phyloP scores from a whole-genome alignment of 2,113 vertebrate genomes.

The Poicephalus gulielmi region DNA sequence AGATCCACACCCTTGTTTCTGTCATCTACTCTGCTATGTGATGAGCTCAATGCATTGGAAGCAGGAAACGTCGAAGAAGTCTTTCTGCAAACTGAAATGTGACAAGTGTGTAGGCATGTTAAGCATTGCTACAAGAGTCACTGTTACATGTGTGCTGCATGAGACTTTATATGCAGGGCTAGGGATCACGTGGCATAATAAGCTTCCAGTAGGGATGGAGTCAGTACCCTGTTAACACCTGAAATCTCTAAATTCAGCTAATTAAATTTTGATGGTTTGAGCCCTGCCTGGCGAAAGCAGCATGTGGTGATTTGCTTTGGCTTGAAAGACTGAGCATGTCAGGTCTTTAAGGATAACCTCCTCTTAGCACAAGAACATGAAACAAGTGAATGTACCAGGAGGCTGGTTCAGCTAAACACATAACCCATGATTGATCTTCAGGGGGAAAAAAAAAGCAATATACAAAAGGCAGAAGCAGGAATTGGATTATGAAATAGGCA shows the following conservation, averaged over 20 bases:
- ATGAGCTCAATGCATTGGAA: slow-evolving; percentile 58
- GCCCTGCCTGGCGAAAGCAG: background rate
- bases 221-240: background rate
- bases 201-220: background rate
- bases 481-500: background rate
- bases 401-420: background rate
- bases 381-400: background rate
- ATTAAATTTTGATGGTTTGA: background rate
- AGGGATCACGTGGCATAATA: background rate
- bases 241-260: background rate
- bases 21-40: slow-evolving; percentile 48
- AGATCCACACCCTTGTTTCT: slow-evolving; percentile 51
- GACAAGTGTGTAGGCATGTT: background rate
- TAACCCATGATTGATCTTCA: background rate
- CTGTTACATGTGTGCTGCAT: background rate
- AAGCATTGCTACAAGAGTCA: background rate
- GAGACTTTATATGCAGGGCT: background rate
- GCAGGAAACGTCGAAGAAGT: slow-evolving; percentile 35
- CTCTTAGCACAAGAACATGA: background rate
- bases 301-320: background rate
- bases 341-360: background rate
- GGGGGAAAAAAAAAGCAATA: background rate
- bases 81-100: background rate
- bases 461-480: background rate
- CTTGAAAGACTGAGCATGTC: background rate